A percentile compares a stretch with the other conserved stretches of the same genome.
phyloP scores from a whole-genome alignment of 2,113 vertebrate genomes.

The Eonycteris spelaea region DNA sequence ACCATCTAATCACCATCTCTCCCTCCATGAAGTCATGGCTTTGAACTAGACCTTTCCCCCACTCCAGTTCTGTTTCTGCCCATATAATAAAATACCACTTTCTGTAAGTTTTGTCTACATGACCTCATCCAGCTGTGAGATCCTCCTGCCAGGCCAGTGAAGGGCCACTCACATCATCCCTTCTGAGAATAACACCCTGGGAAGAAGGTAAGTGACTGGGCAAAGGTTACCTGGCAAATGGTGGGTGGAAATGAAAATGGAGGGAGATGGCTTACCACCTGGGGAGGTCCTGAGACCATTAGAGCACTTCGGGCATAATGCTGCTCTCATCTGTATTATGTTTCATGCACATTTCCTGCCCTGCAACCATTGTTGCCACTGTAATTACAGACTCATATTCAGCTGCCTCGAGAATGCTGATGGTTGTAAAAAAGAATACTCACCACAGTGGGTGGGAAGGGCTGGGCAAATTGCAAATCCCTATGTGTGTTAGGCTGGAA shows the following conservation, averaged over 20 bases:
- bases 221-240: constrained; percentile 43
- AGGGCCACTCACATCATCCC: neutral
- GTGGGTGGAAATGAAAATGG: constrained; percentile 29
- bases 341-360: constrained; percentile 47
- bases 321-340: constrained; percentile 20
- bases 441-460: neutral
- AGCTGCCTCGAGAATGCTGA: constrained; percentile 40
- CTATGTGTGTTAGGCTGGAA: neutral
- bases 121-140: constrained; percentile 3
- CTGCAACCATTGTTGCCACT: constrained; percentile 26
- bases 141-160: neutral
- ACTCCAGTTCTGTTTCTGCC: neutral
- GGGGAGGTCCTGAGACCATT: constrained; percentile 17
- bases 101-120: neutral
- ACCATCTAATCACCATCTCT: neutral
- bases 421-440: constrained; percentile 35
- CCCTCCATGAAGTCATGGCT: neutral
- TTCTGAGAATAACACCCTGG: constrained; percentile 1
- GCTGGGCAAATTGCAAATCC: neutral
- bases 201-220: constrained; percentile 27
- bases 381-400: constrained; percentile 56
- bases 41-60: neutral
- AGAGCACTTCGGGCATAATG: neutral
- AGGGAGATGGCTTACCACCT: constrained; percentile 38
- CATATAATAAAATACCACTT: neutral